Percentiles rank a stretch among this genome's conserved stretches.
Conservation (phyloP, 2,113 vertebrate genomes). For the Trogon melanurus region DNA sequence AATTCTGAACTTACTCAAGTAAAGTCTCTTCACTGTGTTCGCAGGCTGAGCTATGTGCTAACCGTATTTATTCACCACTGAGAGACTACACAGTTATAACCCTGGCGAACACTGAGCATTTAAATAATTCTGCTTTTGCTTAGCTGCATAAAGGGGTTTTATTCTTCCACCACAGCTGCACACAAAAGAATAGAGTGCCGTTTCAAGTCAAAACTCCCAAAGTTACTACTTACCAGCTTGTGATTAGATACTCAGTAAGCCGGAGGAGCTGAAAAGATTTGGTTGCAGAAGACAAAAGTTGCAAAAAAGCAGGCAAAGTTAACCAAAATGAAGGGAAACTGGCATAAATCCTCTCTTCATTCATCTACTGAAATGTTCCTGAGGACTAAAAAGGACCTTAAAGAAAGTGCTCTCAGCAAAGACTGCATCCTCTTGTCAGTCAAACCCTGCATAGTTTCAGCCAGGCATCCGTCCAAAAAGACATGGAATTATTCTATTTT, state of each 20-base stretch:
- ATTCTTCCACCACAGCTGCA: slow-evolving; percentile 29
- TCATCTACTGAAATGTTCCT: slow-evolving; percentile 65
- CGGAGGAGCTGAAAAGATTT: not conserved
- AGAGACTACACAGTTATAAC: not conserved
- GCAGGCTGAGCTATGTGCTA: not conserved
- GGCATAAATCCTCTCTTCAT: slow-evolving; percentile 14
- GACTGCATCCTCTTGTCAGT: slow-evolving; percentile 84
- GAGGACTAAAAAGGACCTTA: slow-evolving; percentile 70
- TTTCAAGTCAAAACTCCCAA: slow-evolving; percentile 41
- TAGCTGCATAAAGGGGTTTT: slow-evolving; percentile 33
- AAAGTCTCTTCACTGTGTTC: not conserved
- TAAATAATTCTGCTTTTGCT: slow-evolving; percentile 23
- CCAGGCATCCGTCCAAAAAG: slow-evolving; percentile 88
- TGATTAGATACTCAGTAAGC: slow-evolving; percentile 25
- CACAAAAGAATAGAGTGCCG: slow-evolving; percentile 29
- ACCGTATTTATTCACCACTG: not conserved
- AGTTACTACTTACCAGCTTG: slow-evolving; percentile 67
- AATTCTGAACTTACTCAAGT: slow-evolving; percentile 12
- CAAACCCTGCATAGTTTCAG: slow-evolving; percentile 83
- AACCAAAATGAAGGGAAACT: slow-evolving; percentile 16
- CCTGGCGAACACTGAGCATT: not conserved
- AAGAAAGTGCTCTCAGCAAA: slow-evolving; percentile 76
- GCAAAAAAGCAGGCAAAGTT: slow-evolving; percentile 20
- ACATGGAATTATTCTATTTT: slow-evolving; percentile 91
- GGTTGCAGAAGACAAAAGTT: slow-evolving; percentile 11